A percentile compares a stretch with the other conserved stretches of the same genome.
phyloP scores from a whole-genome alignment of 2,888 invertebrate genomes.

The Scaeva pyrastri region DNA sequence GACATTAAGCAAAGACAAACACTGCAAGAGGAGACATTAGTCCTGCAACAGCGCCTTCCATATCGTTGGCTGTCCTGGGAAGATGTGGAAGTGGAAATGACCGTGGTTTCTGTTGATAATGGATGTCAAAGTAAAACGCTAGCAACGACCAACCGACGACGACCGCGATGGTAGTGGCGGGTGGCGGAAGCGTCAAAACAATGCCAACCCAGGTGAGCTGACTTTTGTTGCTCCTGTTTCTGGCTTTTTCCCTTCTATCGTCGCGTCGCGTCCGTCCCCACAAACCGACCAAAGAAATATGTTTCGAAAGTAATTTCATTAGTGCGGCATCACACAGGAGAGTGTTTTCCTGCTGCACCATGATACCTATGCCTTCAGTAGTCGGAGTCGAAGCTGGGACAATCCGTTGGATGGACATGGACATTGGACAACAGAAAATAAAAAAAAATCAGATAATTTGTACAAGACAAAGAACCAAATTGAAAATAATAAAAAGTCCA shows the following conservation, averaged over 20 bases:
- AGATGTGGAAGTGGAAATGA: constrained; percentile 4
- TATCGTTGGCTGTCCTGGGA: background rate
- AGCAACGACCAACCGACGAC: background rate
- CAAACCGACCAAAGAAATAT: constrained; percentile 43
- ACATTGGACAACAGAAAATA: background rate
- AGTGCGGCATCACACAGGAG: constrained; percentile 50
- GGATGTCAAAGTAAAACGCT: constrained; percentile 65
- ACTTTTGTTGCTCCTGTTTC: background rate
- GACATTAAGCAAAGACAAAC: constrained; percentile 76
- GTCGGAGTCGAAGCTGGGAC: background rate
- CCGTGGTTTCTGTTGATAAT: constrained; percentile 43
- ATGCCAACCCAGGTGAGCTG: constrained; percentile 42
- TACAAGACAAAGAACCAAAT: constrained; percentile 68
- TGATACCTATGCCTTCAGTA: constrained; percentile 17
- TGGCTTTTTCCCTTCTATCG: background rate
- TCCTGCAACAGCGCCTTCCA: constrained; percentile 73
- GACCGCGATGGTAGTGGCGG: no score
- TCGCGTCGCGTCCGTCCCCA: background rate
- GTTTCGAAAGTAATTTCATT: constrained; percentile 72
- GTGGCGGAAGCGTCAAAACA: constrained; percentile 35
- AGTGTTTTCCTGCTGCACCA: constrained; percentile 51
- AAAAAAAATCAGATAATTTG: constrained; percentile 53
- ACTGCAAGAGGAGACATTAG: constrained; percentile 55
- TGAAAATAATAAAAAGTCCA: constrained; percentile 72
- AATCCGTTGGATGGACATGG: constrained; percentile 30